A percentile compares a stretch with the other conserved stretches of the same genome.
phyloP scores from a whole-genome alignment of 2,888 invertebrate species.

The Megalurothrips usitatus region DNA sequence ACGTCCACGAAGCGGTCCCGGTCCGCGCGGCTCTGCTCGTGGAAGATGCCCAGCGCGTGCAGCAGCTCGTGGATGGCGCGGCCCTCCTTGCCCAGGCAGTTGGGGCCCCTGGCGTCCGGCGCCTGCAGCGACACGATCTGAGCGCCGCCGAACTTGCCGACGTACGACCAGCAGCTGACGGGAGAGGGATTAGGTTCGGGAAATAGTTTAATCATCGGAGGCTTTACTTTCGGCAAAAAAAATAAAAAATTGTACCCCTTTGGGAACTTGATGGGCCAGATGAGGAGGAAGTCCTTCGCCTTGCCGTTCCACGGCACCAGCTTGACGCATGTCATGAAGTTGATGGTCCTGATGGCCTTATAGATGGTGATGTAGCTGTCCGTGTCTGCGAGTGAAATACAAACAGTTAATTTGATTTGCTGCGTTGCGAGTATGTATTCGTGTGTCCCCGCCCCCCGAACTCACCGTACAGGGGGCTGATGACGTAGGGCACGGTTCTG shows the following conservation, averaged over 20 bases:
- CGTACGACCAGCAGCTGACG: constrained; percentile 67
- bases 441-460: background rate
- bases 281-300: constrained; percentile 57
- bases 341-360: constrained; percentile 57
- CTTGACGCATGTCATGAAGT: constrained; percentile 60
- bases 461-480: constrained; percentile 58
- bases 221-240: too few relatives aligned
- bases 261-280: constrained; percentile 63
- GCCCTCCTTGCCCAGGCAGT: constrained; percentile 63
- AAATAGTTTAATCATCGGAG: constrained; percentile 35
- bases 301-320: constrained; percentile 63
- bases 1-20: constrained; percentile 66
- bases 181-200: constrained; percentile 15
- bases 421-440: background rate
- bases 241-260: too few relatives aligned
- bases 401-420: constrained; percentile 5
- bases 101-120: constrained; percentile 57
- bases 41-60: constrained; percentile 77
- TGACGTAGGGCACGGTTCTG: constrained; percentile 60
- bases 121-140: constrained; percentile 67
- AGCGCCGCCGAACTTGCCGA: constrained; percentile 67
- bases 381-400: constrained; percentile 47
- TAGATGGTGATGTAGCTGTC: constrained; percentile 56
- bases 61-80: constrained; percentile 75
- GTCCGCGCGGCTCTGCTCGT: constrained; percentile 73